These are phyloP conservation scores for Phortica magna DNA, from an alignment of 2,888 invertebrate genomes.

Conservation along the genomic window DNA sequence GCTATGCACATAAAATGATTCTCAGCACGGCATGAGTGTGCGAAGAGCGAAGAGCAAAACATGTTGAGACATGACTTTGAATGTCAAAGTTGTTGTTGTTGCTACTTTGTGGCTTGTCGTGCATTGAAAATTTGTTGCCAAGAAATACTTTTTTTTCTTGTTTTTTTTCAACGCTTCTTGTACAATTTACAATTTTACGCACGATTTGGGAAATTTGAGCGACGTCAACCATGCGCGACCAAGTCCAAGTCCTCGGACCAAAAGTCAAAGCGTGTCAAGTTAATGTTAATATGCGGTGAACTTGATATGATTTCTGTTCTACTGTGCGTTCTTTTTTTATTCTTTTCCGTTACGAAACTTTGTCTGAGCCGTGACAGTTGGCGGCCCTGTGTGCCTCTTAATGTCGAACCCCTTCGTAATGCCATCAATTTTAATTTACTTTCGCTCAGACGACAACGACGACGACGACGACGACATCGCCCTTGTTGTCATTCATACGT, in stretches of 20 bases:
- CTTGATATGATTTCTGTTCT: background rate
- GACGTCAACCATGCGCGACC: slow-evolving; percentile 12
- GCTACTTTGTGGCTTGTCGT: background rate
- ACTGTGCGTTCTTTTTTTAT: background rate
- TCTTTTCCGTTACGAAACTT: background rate
- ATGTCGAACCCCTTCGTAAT: background rate
- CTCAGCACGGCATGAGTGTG: slow-evolving; percentile 19
- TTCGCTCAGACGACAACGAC: background rate
- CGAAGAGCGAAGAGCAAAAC: background rate
- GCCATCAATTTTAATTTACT: slow-evolving; percentile 43
- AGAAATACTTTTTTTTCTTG: background rate
- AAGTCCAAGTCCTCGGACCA: background rate
- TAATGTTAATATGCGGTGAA: background rate
- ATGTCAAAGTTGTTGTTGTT: slow-evolving; percentile 9
- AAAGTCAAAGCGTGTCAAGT: slow-evolving; percentile 2
- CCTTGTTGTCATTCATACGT: slow-evolving; percentile 11
- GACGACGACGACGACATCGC: background rate
- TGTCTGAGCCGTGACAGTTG: slow-evolving; percentile 27
- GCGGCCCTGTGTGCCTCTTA: background rate
- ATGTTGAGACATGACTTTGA: background rate
- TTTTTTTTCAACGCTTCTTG: background rate
- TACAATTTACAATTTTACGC: slow-evolving; percentile 51
- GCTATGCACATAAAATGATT: slow-evolving; percentile 59
- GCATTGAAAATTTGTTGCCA: no score
- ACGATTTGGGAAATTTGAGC: slow-evolving; percentile 55